Conservation (phyloP, 2,113 vertebrate genomes). For the Ranitomeya variabilis region DNA sequence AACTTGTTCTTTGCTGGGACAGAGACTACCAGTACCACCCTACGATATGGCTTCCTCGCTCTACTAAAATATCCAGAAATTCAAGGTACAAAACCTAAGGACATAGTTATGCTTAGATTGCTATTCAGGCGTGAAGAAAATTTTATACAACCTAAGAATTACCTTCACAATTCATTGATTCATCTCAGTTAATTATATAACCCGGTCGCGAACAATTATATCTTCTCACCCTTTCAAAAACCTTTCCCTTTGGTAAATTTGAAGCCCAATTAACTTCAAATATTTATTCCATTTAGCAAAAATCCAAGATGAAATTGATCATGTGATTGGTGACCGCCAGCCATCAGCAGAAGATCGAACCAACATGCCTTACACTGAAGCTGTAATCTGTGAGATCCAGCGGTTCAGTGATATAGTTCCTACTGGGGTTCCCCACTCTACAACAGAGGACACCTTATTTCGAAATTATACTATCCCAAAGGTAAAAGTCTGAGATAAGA, state of each 20-base stretch:
- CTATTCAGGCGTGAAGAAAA: background rate
- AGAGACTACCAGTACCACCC: constrained; percentile 63
- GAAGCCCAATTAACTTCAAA: no score
- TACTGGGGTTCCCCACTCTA: constrained; percentile 54
- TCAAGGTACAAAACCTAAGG: constrained; percentile 62
- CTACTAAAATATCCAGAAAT: constrained; percentile 67
- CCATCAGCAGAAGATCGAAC: constrained; percentile 55
- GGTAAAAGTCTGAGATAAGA: constrained; percentile 26
- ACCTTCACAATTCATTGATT: background rate
- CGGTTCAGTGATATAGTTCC: constrained; percentile 58
- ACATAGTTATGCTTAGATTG: background rate
- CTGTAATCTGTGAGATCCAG: constrained; percentile 60
- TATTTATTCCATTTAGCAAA: constrained; percentile 47
- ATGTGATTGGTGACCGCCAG: constrained; percentile 47
- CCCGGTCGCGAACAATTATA: background rate
- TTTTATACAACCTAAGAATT: background rate
- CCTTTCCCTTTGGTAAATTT: background rate
- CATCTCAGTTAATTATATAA: background rate
- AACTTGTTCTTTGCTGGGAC: constrained; percentile 65
- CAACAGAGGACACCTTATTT: constrained; percentile 50
- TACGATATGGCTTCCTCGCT: constrained; percentile 62
- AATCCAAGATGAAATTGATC: constrained; percentile 58
- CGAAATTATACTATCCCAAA: constrained; percentile 54
- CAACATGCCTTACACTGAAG: constrained; percentile 59
- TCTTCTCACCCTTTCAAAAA: background rate